A percentile compares a stretch with the other conserved stretches of the same genome.
Conservation (phyloP, 1,140 invertebrate genomes). For the Trachymyrmex septentrionalis region DNA sequence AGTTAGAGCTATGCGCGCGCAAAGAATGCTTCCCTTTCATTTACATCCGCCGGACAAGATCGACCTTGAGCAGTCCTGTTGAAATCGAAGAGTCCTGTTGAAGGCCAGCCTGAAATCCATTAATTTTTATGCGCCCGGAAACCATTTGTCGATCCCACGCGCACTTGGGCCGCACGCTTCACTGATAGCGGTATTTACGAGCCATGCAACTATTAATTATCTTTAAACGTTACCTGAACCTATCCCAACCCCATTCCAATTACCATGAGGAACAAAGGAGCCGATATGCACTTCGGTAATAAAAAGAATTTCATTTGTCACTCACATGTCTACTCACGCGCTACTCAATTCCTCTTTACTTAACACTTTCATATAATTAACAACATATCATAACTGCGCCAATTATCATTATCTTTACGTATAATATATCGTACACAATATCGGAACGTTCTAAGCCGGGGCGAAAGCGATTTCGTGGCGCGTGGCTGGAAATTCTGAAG, state of each 20-base stretch:
- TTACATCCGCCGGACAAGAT: constrained; percentile 29
- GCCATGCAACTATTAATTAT: constrained; percentile 82
- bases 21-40: constrained; percentile 47
- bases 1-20: not conserved
- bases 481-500: not conserved
- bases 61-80: constrained; percentile 51
- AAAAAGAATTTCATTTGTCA: constrained; percentile 20
- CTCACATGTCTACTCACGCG: not conserved
- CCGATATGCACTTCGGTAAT: constrained; percentile 41
- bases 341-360: not conserved
- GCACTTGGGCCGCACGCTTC: constrained; percentile 75
- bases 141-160: constrained; percentile 75
- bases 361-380: not conserved
- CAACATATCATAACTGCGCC: not conserved
- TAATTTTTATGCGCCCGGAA: constrained; percentile 80
- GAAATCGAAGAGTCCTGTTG: constrained; percentile 53
- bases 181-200: constrained; percentile 79
- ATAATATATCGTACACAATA: not conserved
- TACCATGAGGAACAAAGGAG: constrained; percentile 65
- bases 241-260: constrained; percentile 74
- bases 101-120: constrained; percentile 73
- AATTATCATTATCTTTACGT: not conserved
- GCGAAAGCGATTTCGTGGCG: not conserved
- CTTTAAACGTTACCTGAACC: constrained; percentile 76
- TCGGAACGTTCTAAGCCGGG: not conserved